Base-by-base conservation (phyloP, 2,888 invertebrate genomes). In the Platycheirus rosarum region DNA sequence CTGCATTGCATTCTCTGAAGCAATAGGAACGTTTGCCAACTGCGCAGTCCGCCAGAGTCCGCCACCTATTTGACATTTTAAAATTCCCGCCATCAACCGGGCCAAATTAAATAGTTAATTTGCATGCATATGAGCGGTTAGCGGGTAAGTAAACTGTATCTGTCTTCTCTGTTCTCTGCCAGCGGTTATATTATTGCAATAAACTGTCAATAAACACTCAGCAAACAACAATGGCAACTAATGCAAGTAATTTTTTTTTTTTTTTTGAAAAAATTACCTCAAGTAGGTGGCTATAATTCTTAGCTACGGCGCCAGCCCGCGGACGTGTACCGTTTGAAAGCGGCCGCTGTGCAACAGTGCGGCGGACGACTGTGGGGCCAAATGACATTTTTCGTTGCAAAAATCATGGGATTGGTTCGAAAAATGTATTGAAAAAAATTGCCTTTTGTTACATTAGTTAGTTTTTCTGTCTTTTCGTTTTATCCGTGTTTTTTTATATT, bases 251-350 rank as follows among this genome's bases (percentile, higher is more conserved):
- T n/a, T n/a, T n/a, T n/a, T n/a, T n/a, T n/a, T n/a, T n/a, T n/a
- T 42, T 42, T 60, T 29, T 29, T 20, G 14, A 35, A 6, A 42
- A 20, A 57, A 35, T 42, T 2, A 14, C 23, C 6, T 57, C 49
- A 35, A 60, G 71, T 70, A 71, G 65, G 77, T 44, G 71, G 77
- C 71, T 60, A 71, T 77, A 77, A 77, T 77, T 77, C 77, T 77
- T 66, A 77, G 53, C 49, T 51, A 37, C 60, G 77, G 77, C 77
- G 77, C 77, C 77, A 77, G 65, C 51, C 48, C 60, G 66, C 23
- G 71, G 71, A 77, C 77, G 71, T 77, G 71, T 51, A 29, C 66
- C 51, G 65, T 51, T 76, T 51, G 29, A 60, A 44, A 44, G 44
- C n/a, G 29, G 14, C 13, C 5, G 5, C 13, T 1, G 14, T n/a